Conservation (phyloP, 2,113 vertebrate genomes). For the Atractosteus spatula region DNA sequence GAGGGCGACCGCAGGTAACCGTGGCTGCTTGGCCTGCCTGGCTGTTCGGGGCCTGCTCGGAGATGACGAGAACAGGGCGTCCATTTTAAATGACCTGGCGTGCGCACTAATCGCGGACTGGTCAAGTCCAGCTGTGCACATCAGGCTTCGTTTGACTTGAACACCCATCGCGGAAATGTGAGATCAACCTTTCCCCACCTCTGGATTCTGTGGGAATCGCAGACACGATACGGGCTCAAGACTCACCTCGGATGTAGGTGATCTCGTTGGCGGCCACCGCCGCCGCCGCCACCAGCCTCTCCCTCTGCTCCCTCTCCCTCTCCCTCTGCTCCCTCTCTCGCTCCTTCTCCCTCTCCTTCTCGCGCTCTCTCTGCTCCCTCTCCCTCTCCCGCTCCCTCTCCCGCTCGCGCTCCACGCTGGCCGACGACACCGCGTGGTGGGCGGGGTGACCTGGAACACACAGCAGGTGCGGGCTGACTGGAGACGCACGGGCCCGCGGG, state of each 20-base stretch:
- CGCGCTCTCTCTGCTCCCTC: slow-evolving; percentile 41
- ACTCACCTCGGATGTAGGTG: slow-evolving; percentile 66
- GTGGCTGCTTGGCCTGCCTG: slow-evolving; percentile 81
- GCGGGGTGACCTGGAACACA: slow-evolving; percentile 74
- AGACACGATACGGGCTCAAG: too few species aligned
- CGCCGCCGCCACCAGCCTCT: slow-evolving; percentile 54
- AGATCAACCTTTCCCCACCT: too few species aligned
- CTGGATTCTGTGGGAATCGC: too few species aligned
- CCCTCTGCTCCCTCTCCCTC: slow-evolving; percentile 58
- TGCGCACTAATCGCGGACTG: too few species aligned
- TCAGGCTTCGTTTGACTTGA: too few species aligned
- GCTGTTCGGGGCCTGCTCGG: slow-evolving; percentile 71
- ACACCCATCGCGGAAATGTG: too few species aligned
- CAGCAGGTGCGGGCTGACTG: too few species aligned
- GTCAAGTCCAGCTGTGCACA: too few species aligned
- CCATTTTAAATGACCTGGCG: too few species aligned
- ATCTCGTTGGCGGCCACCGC: slow-evolving; percentile 46
- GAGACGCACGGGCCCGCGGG: too few species aligned
- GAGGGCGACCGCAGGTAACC: slow-evolving; percentile 87
- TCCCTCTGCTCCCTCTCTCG: slow-evolving; percentile 44
- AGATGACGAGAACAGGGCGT: not conserved
- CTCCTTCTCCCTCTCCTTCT: slow-evolving; percentile 54
- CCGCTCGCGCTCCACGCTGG: slow-evolving; percentile 75
- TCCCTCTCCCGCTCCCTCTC: slow-evolving; percentile 65
- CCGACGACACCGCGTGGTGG: slow-evolving; percentile 73